Conservation (phyloP, 2,888 invertebrate species). For the Notodonta dromedarius region DNA sequence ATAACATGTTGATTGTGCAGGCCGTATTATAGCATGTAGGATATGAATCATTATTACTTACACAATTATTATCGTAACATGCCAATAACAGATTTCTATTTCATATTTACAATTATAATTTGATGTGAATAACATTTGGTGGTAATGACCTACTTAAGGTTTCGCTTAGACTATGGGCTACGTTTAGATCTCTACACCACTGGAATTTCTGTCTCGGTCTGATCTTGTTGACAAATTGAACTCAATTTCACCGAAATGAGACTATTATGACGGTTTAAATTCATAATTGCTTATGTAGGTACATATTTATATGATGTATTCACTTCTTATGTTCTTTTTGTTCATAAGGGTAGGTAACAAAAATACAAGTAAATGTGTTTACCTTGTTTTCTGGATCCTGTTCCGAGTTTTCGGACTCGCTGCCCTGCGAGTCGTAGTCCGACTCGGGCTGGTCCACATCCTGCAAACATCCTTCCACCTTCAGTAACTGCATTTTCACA, state of each 20-base stretch:
- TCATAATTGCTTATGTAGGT: too few relatives aligned
- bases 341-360: background rate
- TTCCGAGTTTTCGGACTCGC: conserved; percentile 84
- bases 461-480: conserved; percentile 75
- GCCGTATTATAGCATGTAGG: background rate
- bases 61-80: background rate
- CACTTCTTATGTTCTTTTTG: background rate
- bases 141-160: background rate
- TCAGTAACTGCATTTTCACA: conserved; percentile 70
- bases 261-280: too few relatives aligned
- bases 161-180: background rate
- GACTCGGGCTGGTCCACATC: conserved; percentile 72
- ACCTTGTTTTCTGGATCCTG: conserved; percentile 90
- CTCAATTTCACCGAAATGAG: too few relatives aligned
- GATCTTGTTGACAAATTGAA: too few relatives aligned
- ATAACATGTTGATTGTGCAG: background rate
- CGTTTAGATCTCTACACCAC: too few relatives aligned
- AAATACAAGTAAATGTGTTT: conserved; percentile 17
- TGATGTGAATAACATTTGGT: background rate
- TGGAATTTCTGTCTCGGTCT: too few relatives aligned
- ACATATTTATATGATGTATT: background rate
- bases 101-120: background rate
- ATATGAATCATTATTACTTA: conserved; percentile 1
- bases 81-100: background rate
- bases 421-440: conserved; percentile 80